Evolutionary conservation across 2,113 vertebrate species (phyloP).

Genomic region (Myanophis thanlyinensis): DNA sequence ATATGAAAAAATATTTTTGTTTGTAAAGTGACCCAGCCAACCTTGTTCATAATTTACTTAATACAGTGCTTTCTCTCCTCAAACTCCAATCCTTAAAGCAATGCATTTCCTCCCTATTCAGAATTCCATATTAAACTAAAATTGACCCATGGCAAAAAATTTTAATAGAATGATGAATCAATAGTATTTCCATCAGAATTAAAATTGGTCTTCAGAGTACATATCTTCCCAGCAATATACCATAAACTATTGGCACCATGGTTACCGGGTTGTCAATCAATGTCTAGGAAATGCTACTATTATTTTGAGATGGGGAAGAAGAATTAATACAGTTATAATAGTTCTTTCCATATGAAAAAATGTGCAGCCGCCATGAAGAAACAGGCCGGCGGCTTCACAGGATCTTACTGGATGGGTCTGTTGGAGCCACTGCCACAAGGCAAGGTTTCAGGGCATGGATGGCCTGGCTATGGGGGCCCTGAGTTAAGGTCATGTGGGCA

Average conservation of each 20-base stretch:
- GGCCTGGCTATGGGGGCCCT: too few relatives aligned
- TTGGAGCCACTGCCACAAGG: too few relatives aligned
- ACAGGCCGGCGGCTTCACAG: too few relatives aligned
- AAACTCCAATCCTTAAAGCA: background rate
- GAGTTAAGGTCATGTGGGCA: too few relatives aligned
- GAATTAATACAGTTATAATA: background rate
- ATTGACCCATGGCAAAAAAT: accelerated
- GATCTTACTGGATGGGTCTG: too few relatives aligned
- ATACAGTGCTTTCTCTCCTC: background rate
- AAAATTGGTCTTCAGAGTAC: background rate
- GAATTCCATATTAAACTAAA: background rate
- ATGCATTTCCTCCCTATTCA: background rate
- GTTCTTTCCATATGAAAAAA: background rate
- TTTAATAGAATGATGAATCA: background rate
- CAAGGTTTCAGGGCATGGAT: too few relatives aligned
- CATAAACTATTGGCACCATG: background rate
- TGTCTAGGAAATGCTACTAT: background rate
- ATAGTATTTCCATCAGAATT: background rate
- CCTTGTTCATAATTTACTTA: constrained; percentile 2
- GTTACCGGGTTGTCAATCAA: constrained; percentile 1
- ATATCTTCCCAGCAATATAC: background rate
- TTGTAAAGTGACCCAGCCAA: background rate
- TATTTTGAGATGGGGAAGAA: background rate
- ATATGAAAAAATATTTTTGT: background rate
- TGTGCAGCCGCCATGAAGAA: accelerated